These are phyloP conservation scores for Eufriesea mexicana DNA, from an alignment of 1,140 invertebrate species.

Conservation along the genomic window DNA sequence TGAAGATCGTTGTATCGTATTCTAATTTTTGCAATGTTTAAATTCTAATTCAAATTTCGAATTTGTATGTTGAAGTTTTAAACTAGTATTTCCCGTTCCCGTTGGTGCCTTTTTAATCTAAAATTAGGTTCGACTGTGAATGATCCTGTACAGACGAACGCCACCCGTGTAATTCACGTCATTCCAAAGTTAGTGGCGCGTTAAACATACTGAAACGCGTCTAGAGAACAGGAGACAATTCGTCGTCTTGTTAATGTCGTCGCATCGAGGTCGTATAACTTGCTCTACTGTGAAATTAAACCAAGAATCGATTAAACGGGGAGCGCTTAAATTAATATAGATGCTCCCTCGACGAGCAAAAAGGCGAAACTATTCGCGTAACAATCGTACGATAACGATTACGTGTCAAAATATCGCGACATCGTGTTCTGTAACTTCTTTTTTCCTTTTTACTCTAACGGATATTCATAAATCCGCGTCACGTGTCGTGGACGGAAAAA, in stretches of 20 bases:
- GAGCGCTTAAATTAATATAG: neutral
- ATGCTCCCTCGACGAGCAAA: neutral
- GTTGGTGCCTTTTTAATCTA: neutral
- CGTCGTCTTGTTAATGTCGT: conserved; percentile 66
- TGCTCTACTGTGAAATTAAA: conserved; percentile 41
- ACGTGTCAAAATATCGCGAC: no score
- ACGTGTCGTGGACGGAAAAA: no score
- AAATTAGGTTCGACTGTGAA: conserved; percentile 33
- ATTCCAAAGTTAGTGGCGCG: conserved; percentile 64
- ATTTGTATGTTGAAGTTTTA: no score
- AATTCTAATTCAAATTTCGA: neutral
- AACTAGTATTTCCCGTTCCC: neutral
- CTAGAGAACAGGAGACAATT: conserved; percentile 63
- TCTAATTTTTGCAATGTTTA: no score
- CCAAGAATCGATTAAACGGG: conserved; percentile 49
- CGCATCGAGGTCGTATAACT: conserved; percentile 54
- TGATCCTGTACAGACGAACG: conserved; percentile 32
- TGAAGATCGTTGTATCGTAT: neutral
- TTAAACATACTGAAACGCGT: conserved; percentile 66
- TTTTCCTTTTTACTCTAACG: no score
- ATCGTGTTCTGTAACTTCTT: no score
- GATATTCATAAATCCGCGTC: no score
- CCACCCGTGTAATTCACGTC: conserved; percentile 61
- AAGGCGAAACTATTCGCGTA: neutral
- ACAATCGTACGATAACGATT: neutral